These are phyloP conservation scores for Drosophila quadrilineata DNA, from an alignment of 1,140 invertebrate genomes.

Conservation along the genomic window DNA sequence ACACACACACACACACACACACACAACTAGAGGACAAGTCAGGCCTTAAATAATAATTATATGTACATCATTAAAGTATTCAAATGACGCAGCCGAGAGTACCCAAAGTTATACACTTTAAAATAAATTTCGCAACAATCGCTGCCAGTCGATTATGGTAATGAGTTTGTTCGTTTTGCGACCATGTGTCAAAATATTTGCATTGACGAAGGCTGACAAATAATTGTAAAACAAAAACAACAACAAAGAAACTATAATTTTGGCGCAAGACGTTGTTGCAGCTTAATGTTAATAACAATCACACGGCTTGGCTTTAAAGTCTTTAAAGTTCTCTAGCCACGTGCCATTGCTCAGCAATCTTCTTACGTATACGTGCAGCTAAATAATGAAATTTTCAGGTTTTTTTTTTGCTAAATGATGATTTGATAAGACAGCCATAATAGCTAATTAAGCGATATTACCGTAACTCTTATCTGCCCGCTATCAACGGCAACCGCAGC, in stretches of 20 bases:
- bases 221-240: no score
- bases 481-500: constrained; percentile 14
- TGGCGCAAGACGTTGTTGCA: background rate
- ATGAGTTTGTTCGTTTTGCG: background rate
- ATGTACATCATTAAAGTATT: constrained; percentile 16
- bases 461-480: constrained; percentile 5
- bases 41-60: constrained; percentile 38
- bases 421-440: background rate
- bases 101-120: background rate
- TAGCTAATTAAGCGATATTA: constrained; percentile 2
- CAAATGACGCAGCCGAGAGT: constrained; percentile 2
- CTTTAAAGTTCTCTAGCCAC: constrained; percentile 1
- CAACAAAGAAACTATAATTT: background rate
- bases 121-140: background rate
- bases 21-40: constrained; percentile 24
- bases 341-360: background rate
- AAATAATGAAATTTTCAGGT: background rate
- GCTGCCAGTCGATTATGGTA: background rate
- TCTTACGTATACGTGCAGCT: background rate
- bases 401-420: background rate
- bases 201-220: background rate
- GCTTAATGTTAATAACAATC: background rate
- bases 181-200: constrained; percentile 2
- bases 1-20: no score
- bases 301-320: background rate